Percentiles rank a stretch among this genome's conserved stretches.
Conservation (phyloP, 2,797 vertebrate genomes). For the Xiphorhynchus erythropygius region DNA sequence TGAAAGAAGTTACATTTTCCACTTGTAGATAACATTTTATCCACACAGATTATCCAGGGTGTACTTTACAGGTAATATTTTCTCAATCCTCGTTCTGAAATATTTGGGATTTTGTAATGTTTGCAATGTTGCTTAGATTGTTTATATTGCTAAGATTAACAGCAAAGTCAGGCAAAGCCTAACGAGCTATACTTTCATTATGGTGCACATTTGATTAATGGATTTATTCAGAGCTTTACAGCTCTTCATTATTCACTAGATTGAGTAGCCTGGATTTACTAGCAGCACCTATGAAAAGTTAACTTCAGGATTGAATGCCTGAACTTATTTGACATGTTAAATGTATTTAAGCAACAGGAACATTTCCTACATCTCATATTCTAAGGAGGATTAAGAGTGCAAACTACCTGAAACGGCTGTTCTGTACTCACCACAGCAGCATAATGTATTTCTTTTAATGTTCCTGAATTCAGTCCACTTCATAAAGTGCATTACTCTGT, state of each 20-base stretch:
- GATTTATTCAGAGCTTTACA: not conserved
- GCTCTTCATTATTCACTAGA: not conserved
- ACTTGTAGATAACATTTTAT: not conserved
- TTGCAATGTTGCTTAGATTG: not conserved
- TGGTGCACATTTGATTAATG: not conserved
- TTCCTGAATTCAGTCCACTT: slow-evolving; percentile 17
- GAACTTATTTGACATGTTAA: slow-evolving; percentile 4
- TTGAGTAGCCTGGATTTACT: not conserved
- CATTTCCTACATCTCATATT: slow-evolving; percentile 17
- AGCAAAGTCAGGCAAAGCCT: not conserved
- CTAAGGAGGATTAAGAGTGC: slow-evolving; percentile 27
- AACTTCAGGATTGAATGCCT: not conserved
- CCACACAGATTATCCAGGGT: not conserved
- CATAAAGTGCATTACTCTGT: slow-evolving; percentile 53
- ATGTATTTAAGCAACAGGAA: slow-evolving; percentile 9
- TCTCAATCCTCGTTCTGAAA: not conserved
- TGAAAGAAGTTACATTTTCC: not conserved
- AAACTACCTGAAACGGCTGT: slow-evolving; percentile 25
- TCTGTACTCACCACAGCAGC: not conserved
- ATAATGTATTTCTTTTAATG: not conserved
- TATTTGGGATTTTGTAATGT: not conserved
- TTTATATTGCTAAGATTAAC: not conserved
- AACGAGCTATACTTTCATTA: not conserved
- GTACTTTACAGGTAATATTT: not conserved
- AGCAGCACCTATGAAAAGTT: not conserved